Conservation (phyloP, 2,113 vertebrate species). For the Mus pahari region DNA sequence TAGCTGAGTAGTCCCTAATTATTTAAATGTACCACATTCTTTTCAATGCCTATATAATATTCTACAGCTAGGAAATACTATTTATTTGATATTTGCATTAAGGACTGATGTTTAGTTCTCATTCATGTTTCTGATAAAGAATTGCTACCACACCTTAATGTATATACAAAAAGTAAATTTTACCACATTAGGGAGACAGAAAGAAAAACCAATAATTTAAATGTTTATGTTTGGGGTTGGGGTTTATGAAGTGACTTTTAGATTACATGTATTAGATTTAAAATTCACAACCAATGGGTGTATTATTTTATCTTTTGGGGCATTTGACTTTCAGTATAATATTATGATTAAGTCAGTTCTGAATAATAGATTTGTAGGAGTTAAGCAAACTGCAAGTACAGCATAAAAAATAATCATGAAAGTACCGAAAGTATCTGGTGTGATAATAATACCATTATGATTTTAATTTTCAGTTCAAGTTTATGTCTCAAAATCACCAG, state of each 20-base stretch:
- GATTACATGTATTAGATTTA: neutral
- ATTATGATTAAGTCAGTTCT: neutral
- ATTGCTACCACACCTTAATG: neutral
- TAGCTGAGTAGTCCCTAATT: neutral
- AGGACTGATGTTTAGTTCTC: neutral
- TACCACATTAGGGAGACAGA: neutral
- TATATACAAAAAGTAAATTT: neutral
- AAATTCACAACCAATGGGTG: neutral
- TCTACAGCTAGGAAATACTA: neutral
- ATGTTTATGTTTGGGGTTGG: neutral
- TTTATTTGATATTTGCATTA: constrained; percentile 11
- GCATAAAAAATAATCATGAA: neutral
- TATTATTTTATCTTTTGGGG: neutral
- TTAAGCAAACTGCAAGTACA: neutral
- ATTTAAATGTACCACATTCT: neutral
- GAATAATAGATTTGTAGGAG: neutral
- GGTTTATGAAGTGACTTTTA: neutral
- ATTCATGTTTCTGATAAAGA: neutral
- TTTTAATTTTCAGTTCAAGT: neutral
- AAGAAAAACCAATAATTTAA: neutral
- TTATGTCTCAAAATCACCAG: neutral
- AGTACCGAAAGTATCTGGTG: neutral
- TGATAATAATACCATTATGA: neutral
- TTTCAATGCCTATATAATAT: constrained; percentile 14
- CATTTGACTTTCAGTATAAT: neutral